These are phyloP conservation scores for Synergus japonicus DNA, from an alignment of 2,888 invertebrate species.

Conservation along the genomic window DNA sequence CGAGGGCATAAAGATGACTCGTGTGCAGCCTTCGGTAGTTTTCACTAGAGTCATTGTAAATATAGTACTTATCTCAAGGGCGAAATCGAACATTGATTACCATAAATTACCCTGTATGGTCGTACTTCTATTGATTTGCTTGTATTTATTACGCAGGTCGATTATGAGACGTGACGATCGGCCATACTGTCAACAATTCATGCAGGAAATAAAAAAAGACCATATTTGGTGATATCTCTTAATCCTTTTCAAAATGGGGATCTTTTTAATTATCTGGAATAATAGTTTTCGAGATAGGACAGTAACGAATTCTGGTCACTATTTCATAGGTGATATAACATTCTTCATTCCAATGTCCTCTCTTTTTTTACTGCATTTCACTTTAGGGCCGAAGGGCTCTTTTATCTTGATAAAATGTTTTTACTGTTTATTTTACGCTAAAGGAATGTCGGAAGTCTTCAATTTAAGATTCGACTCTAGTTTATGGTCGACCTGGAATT, in stretches of 20 bases:
- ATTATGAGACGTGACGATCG: background rate
- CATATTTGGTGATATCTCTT: background rate
- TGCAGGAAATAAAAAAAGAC: background rate
- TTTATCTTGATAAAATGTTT: background rate
- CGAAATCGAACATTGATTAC: constrained; percentile 53
- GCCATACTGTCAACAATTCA: too few relatives aligned
- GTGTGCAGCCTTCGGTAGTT: background rate
- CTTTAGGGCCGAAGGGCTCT: background rate
- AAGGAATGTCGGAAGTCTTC: background rate
- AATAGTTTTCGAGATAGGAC: background rate
- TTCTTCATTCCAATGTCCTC: background rate
- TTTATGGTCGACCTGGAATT: background rate
- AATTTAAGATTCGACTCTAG: background rate
- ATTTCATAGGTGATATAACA: background rate
- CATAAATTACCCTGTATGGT: constrained; percentile 43
- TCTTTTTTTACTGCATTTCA: background rate
- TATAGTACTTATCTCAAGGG: constrained; percentile 16
- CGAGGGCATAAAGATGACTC: background rate
- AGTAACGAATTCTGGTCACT: background rate
- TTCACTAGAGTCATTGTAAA: background rate
- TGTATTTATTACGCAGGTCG: background rate
- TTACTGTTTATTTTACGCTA: constrained; percentile 3
- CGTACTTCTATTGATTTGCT: constrained; percentile 17
- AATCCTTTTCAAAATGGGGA: background rate
- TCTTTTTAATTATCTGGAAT: background rate